Evolutionary conservation across 2,888 invertebrate genomes (phyloP).

Genomic region (Crocallis elinguaria): DNA sequence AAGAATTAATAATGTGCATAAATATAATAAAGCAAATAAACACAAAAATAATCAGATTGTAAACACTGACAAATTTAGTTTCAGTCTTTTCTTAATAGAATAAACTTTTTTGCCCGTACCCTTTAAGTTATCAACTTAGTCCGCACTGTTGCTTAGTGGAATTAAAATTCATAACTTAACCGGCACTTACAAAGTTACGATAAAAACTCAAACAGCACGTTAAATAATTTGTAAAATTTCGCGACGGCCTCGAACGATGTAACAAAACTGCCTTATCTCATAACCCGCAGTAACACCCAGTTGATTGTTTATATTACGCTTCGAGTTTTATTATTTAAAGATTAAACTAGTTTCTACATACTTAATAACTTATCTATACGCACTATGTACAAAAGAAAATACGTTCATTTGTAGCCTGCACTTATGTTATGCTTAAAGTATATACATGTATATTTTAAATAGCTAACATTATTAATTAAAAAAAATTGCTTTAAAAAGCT

Average conservation of each 20-base stretch:
- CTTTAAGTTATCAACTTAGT: slow-evolving; percentile 30
- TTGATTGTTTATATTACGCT: slow-evolving; percentile 39
- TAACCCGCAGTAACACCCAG: slow-evolving; percentile 17
- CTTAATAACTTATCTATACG: background rate
- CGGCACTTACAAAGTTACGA: slow-evolving; percentile 10
- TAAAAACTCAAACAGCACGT: slow-evolving; percentile 12
- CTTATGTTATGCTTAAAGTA: no score
- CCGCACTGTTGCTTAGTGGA: slow-evolving; percentile 10
- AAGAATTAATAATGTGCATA: no score
- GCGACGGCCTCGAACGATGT: slow-evolving; percentile 38
- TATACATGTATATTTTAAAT: no score
- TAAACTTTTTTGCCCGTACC: slow-evolving; percentile 16
- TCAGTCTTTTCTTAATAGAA: background rate
- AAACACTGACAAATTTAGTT: no score
- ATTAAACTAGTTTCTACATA: background rate
- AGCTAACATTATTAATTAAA: no score
- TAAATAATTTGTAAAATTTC: slow-evolving; percentile 22
- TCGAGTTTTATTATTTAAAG: slow-evolving; percentile 26
- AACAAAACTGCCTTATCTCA: slow-evolving; percentile 28
- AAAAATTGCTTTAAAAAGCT: no score
- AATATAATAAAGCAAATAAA: no score
- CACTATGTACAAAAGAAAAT: no score
- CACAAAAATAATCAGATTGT: no score
- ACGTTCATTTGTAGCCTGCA: no score
- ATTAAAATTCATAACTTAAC: slow-evolving; percentile 20